Conservation (phyloP, 2,888 invertebrate species). For the Elmis aenea region DNA sequence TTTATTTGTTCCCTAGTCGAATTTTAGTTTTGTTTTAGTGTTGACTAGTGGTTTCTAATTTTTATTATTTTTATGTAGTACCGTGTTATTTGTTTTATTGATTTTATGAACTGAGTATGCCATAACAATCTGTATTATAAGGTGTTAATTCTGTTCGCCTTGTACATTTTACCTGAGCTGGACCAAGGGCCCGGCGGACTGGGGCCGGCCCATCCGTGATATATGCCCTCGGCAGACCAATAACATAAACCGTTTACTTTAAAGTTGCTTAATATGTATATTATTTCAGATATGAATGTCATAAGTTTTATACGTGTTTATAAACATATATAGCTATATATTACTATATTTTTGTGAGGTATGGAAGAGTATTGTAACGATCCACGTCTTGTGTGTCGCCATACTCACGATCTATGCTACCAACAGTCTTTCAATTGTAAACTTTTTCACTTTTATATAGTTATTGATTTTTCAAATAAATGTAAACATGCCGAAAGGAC, state of each 20-base stretch:
- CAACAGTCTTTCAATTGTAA: slow-evolving; percentile 46
- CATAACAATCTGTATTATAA: slow-evolving; percentile 23
- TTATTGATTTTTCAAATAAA: slow-evolving; percentile 44
- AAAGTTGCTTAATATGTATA: slow-evolving; percentile 40
- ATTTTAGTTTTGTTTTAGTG: slow-evolving; percentile 42
- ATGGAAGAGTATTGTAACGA: slow-evolving; percentile 31
- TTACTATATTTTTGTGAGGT: slow-evolving; percentile 46
- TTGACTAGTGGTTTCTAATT: slow-evolving; percentile 39
- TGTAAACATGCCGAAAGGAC: slow-evolving; percentile 46
- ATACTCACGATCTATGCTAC: slow-evolving; percentile 45
- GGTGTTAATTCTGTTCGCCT: slow-evolving; percentile 30
- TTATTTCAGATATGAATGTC: slow-evolving; percentile 44
- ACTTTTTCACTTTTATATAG: slow-evolving; percentile 49
- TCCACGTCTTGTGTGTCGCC: slow-evolving; percentile 27
- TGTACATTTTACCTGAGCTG: slow-evolving; percentile 41
- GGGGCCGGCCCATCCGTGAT: slow-evolving; percentile 38
- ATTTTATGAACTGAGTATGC: slow-evolving; percentile 30
- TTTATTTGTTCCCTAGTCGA: slow-evolving; percentile 44
- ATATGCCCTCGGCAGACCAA: slow-evolving; percentile 42
- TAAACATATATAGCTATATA: slow-evolving; percentile 38
- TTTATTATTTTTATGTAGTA: slow-evolving; percentile 25
- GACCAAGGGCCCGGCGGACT: slow-evolving; percentile 39
- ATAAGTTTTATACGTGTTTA: slow-evolving; percentile 46
- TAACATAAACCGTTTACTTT: slow-evolving; percentile 34
- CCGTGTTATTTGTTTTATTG: slow-evolving; percentile 28